phyloP scores from a whole-genome alignment of 2,113 vertebrate species.

The Elachura formosa region DNA sequence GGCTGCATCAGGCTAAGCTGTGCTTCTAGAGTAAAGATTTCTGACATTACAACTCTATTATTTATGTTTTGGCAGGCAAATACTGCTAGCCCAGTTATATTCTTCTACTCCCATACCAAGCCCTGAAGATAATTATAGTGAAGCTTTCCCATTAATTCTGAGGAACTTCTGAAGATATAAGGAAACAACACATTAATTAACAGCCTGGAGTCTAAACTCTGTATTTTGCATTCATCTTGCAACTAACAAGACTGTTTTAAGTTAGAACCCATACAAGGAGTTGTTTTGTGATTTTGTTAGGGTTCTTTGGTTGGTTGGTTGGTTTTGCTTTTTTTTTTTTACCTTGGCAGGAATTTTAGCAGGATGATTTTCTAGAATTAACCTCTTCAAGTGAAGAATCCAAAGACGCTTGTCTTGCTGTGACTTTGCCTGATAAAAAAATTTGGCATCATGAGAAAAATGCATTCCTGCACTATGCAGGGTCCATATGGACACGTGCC shows the following conservation, averaged over 20 bases:
- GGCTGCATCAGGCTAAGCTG: background rate
- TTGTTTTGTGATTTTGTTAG: background rate
- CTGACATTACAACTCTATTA: background rate
- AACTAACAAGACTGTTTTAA: background rate
- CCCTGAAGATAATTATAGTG: background rate
- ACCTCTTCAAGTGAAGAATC: slow-evolving; percentile 94
- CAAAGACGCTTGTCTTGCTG: slow-evolving; percentile 96
- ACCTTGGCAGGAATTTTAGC: slow-evolving; percentile 99
- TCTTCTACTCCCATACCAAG: background rate
- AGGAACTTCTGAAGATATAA: background rate
- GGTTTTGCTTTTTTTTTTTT: background rate
- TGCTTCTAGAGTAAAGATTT: background rate
- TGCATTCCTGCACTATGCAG: background rate
- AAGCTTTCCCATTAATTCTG: background rate
- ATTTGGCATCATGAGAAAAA: background rate
- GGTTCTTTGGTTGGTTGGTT: background rate
- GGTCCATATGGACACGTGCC: too few relatives aligned
- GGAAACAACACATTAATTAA: background rate
- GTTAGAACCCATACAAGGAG: background rate
- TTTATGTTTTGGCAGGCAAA: background rate
- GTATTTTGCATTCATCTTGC: background rate
- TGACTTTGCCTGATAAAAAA: slow-evolving; percentile 83
- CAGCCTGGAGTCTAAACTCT: background rate
- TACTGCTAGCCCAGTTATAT: background rate
- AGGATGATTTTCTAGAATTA: slow-evolving; percentile 97